Percentiles rank a stretch among this genome's conserved stretches.
Conservation (phyloP, 2,888 invertebrate genomes). For the Periphyllus acericola region DNA sequence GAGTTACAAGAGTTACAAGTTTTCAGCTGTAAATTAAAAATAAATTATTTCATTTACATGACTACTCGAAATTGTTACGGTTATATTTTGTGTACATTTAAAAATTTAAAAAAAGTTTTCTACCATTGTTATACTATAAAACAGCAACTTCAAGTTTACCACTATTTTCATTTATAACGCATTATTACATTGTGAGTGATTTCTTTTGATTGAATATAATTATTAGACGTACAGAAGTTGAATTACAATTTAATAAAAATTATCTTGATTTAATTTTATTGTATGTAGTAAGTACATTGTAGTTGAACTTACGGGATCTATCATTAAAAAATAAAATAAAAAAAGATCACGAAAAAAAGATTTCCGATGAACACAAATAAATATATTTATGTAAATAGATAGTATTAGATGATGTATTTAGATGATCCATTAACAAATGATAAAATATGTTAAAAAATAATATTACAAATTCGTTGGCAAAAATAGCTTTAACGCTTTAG, state of each 20-base stretch:
- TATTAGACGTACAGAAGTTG: background rate
- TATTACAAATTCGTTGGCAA: background rate
- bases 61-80: too few relatives aligned
- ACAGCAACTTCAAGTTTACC: background rate
- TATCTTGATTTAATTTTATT: constrained; percentile 2
- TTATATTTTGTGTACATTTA: background rate
- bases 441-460: background rate
- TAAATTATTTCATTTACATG: too few relatives aligned
- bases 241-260: background rate
- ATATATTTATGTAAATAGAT: background rate
- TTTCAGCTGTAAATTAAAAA: background rate
- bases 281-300: too few relatives aligned
- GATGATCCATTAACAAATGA: background rate
- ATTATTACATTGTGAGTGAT: background rate
- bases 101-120: background rate
- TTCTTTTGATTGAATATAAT: background rate
- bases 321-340: constrained; percentile 10
- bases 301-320: background rate
- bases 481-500: background rate
- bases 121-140: background rate
- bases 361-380: background rate
- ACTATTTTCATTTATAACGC: background rate
- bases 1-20: background rate
- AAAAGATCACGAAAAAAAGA: background rate
- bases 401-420: background rate